A percentile compares a stretch with the other conserved stretches of the same genome.
These are phyloP conservation scores for Notolabrus celidotus DNA, from an alignment of 2,797 vertebrate genomes.

Conservation along the genomic window DNA sequence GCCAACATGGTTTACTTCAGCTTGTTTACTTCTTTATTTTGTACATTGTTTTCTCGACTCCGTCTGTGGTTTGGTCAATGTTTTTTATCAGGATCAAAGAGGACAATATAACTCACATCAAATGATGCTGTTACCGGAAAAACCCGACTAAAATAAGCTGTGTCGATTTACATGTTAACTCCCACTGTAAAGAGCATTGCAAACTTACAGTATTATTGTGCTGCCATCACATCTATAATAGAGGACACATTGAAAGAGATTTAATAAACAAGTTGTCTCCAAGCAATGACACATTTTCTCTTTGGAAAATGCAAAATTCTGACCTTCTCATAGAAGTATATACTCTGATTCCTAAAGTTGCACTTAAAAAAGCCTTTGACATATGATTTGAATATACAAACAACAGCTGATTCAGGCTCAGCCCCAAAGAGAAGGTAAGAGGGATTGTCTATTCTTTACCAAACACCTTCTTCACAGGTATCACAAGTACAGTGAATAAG, in stretches of 20 bases:
- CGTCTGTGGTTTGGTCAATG: background rate
- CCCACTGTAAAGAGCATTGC: slow-evolving; percentile 1
- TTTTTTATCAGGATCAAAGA: background rate
- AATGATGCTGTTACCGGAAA: slow-evolving; percentile 3
- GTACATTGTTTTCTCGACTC: background rate
- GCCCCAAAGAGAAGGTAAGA: background rate
- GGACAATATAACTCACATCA: background rate
- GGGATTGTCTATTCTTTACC: slow-evolving; percentile 13
- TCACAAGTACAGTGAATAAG: background rate
- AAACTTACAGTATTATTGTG: slow-evolving; percentile 2
- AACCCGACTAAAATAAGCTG: slow-evolving; percentile 4
- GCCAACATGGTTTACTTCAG: slow-evolving; percentile 1
- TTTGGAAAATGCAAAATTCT: slow-evolving; percentile 39
- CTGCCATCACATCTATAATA: slow-evolving; percentile 10
- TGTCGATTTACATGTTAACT: background rate
- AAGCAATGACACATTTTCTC: slow-evolving; percentile 23
- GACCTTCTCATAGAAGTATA: background rate
- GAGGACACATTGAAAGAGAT: background rate
- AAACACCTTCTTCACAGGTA: slow-evolving; percentile 3
- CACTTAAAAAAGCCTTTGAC: background rate
- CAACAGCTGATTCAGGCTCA: slow-evolving; percentile 3
- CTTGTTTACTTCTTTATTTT: background rate
- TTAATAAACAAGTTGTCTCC: slow-evolving; percentile 12
- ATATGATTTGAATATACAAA: slow-evolving; percentile 9
- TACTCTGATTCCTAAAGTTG: slow-evolving; percentile 10